Conservation (phyloP, 2,888 invertebrate genomes). For the Danaus chrysippus region DNA sequence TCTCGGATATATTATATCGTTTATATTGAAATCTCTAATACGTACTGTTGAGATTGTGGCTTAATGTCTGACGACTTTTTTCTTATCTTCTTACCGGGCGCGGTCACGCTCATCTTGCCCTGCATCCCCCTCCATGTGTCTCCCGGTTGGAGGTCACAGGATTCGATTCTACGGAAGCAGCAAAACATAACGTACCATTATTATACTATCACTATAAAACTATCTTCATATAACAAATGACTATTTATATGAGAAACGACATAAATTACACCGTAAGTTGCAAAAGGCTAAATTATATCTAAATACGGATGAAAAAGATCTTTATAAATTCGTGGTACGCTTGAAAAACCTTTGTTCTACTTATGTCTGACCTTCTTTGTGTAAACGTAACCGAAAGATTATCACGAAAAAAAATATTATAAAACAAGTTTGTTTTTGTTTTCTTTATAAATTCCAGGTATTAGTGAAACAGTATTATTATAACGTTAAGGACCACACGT, state of each 20-base stretch:
- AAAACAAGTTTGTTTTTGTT: slow-evolving; percentile 2
- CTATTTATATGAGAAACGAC: slow-evolving; percentile 2
- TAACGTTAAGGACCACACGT: neutral
- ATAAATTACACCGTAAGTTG: neutral
- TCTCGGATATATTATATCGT: slow-evolving; percentile 44
- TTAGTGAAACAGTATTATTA: neutral
- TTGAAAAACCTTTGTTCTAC: slow-evolving; percentile 6
- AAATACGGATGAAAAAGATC: slow-evolving; percentile 3
- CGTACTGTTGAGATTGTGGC: slow-evolving; percentile 83
- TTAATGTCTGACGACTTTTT: slow-evolving; percentile 84
- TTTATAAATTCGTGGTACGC: slow-evolving; percentile 4
- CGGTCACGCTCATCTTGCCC: slow-evolving; percentile 91
- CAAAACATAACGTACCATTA: slow-evolving; percentile 74
- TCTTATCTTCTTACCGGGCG: slow-evolving; percentile 83
- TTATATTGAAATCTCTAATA: slow-evolving; percentile 57
- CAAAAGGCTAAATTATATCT: neutral
- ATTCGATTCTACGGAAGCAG: slow-evolving; percentile 87
- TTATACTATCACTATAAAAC: slow-evolving; percentile 41
- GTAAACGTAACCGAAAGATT: slow-evolving; percentile 7
- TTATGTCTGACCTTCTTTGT: slow-evolving; percentile 6
- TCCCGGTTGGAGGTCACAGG: slow-evolving; percentile 89
- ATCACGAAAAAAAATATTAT: neutral
- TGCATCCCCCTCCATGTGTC: slow-evolving; percentile 87
- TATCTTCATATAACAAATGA: slow-evolving; percentile 4
- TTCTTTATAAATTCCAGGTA: slow-evolving; percentile 1